Evolutionary conservation across 64 coral and sea anemone species (phyloP).

Genomic region (Actinia equina): DNA sequence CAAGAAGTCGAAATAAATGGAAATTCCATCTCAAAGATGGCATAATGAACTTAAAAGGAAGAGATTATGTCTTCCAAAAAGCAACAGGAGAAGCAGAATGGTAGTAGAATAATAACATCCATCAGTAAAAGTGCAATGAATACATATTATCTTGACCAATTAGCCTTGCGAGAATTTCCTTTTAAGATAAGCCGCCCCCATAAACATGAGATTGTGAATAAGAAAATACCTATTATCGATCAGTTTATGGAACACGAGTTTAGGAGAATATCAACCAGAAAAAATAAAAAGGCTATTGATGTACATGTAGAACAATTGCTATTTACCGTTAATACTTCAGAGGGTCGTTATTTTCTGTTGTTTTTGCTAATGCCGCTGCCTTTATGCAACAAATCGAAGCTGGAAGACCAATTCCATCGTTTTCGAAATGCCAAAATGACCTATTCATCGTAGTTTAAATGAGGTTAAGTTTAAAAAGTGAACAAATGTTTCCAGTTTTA

Average conservation of each 20-base stretch:
- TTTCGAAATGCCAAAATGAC: too few species aligned
- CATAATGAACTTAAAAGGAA: conserved; percentile 95
- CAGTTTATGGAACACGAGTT: background rate
- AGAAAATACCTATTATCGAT: background rate
- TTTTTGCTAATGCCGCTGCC: background rate
- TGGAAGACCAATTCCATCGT: background rate
- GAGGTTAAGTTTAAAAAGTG: too few species aligned
- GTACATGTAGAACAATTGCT: background rate
- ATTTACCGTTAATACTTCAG: background rate
- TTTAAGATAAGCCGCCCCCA: background rate
- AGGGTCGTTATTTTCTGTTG: background rate
- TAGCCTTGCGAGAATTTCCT: background rate
- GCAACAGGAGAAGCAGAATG: conserved; percentile 92
- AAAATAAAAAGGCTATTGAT: background rate
- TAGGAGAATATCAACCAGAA: background rate
- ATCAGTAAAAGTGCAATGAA: background rate
- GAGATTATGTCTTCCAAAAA: conserved; percentile 95
- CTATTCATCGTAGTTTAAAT: too few species aligned
- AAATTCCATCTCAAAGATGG: conserved; percentile 98
- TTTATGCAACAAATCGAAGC: background rate
- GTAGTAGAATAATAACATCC: conserved; percentile 18
- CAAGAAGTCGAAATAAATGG: conserved; percentile 93
- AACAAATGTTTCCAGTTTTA: background rate
- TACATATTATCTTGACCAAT: background rate
- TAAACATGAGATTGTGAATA: background rate